These are phyloP conservation scores for Orchestes rusci DNA, from an alignment of 2,888 invertebrate genomes.

Conservation along the genomic window DNA sequence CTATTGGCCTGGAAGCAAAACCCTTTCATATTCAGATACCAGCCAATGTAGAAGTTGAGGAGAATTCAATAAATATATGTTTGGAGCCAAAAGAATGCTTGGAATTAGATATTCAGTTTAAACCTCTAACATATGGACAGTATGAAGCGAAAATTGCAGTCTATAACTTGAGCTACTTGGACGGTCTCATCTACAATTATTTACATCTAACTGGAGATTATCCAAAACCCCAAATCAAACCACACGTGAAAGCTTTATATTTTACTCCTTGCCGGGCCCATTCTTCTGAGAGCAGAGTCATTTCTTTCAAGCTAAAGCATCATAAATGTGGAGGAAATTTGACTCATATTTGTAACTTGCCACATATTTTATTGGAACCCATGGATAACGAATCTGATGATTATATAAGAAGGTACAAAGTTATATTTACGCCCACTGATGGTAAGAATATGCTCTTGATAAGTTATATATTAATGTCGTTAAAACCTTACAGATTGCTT, in stretches of 20 bases:
- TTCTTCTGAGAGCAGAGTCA: no score
- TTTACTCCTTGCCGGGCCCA: no score
- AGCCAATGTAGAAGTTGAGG: no score
- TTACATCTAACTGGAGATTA: conserved; percentile 35
- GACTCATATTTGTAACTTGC: no score
- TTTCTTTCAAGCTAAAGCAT: no score
- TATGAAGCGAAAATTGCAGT: conserved; percentile 36
- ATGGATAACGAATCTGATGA: no score
- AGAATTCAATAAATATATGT: not conserved
- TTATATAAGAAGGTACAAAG: not conserved
- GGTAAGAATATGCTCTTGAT: not conserved
- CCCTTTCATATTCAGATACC: no score
- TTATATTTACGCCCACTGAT: conserved; percentile 4
- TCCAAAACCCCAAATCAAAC: conserved; percentile 32
- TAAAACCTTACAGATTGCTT: conserved; percentile 23
- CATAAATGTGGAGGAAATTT: no score
- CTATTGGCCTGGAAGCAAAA: no score
- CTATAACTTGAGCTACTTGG: conserved; percentile 34
- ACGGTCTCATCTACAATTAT: conserved; percentile 37
- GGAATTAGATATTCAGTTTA: not conserved
- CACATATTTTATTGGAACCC: no score
- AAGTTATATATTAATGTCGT: not conserved
- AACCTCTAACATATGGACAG: not conserved
- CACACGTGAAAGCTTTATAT: conserved; percentile 27
- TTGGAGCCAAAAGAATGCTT: conserved; percentile 3